These are phyloP conservation scores for Paragorgia papillata DNA, from an alignment of 92 coral and sea anemone species.

Conservation along the genomic window DNA sequence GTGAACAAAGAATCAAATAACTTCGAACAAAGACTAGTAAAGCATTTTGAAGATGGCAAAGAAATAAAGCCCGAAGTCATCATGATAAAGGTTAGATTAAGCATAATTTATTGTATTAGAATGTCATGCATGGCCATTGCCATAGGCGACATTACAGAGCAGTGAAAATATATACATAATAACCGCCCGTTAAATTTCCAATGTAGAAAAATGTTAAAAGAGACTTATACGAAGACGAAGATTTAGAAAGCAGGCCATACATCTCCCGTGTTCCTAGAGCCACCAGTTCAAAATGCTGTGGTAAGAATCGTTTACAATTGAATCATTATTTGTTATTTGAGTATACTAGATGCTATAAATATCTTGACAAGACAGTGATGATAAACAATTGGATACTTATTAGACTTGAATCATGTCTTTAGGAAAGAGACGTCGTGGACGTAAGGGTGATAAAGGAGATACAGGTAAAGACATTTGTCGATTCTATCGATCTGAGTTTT, in stretches of 20 bases:
- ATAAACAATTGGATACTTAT: background rate
- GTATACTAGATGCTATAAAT: background rate
- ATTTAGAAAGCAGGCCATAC: background rate
- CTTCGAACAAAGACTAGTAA: background rate
- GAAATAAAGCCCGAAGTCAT: background rate
- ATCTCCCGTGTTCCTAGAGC: constrained; percentile 4
- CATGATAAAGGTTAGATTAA: background rate
- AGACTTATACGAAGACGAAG: background rate
- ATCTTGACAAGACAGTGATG: background rate
- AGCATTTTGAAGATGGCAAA: background rate
- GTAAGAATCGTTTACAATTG: background rate
- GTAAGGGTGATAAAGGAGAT: constrained; percentile 8
- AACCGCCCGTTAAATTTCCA: background rate
- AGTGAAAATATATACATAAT: too few relatives aligned
- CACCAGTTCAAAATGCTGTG: constrained; percentile 33
- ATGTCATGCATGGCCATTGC: background rate
- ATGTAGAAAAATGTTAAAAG: background rate
- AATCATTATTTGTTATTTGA: background rate
- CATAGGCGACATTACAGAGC: too few relatives aligned
- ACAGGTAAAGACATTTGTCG: background rate
- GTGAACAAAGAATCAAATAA: background rate
- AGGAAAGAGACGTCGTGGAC: background rate
- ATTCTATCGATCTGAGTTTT: too few relatives aligned
- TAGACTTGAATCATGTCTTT: background rate
- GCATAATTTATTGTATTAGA: background rate